These are phyloP conservation scores for Pogonocichla stellata DNA, from an alignment of 2,113 vertebrate species.

Conservation along the genomic window DNA sequence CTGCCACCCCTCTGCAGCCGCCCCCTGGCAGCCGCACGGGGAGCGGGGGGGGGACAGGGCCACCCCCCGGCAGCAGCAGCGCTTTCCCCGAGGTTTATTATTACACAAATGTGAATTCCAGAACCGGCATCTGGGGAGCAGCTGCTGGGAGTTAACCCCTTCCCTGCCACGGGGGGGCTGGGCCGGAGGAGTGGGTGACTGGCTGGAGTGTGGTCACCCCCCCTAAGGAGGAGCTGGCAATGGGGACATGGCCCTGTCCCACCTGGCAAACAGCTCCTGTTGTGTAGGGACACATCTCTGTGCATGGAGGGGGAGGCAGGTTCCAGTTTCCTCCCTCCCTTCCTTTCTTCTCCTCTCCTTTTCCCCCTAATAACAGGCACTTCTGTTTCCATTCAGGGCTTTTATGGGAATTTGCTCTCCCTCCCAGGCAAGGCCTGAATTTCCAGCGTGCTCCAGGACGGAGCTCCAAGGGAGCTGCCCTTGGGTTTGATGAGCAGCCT, in stretches of 20 bases:
- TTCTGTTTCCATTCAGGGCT: constrained; percentile 49
- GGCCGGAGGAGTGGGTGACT: accelerated
- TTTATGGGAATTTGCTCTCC: constrained; percentile 19
- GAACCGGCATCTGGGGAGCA: constrained; percentile 70
- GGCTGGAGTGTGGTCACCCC: accelerated
- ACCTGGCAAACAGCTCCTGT: background rate
- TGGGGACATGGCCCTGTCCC: accelerated
- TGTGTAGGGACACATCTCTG: accelerated
- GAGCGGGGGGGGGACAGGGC: background rate
- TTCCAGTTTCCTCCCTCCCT: background rate
- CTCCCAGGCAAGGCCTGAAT: background rate
- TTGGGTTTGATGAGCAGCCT: background rate
- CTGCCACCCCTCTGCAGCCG: background rate
- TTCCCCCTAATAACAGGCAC: background rate
- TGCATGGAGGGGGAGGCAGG: background rate
- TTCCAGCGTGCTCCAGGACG: accelerated
- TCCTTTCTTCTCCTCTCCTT: background rate
- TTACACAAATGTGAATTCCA: constrained; percentile 71
- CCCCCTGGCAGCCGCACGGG: background rate
- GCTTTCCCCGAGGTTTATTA: constrained; percentile 61
- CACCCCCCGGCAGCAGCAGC: background rate
- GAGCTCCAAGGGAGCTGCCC: background rate
- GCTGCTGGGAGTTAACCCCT: constrained; percentile 64
- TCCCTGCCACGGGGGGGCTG: accelerated
- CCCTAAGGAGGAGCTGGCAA: background rate